Conservation (phyloP, 2,113 vertebrate species). For the Sakesphorus luctuosus region DNA sequence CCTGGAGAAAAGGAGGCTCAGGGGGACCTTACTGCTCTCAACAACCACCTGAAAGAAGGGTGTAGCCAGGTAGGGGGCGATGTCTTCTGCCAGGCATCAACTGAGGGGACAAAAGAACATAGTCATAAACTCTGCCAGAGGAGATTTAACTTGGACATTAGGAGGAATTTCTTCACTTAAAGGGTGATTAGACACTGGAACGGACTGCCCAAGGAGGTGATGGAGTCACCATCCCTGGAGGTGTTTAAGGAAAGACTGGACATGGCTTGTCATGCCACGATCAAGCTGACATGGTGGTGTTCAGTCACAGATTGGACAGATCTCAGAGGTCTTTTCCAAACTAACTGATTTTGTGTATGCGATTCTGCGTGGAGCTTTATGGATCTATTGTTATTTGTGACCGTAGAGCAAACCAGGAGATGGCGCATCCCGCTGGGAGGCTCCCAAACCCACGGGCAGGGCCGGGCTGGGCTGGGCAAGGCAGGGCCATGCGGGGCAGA, state of each 20-base stretch:
- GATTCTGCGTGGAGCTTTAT: too few relatives aligned
- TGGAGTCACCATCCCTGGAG: not conserved
- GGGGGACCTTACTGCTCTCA: fast-evolving
- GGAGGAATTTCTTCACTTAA: not conserved
- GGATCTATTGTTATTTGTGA: not conserved
- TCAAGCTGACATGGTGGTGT: too few relatives aligned
- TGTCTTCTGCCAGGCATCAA: not conserved
- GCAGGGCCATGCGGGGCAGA: too few relatives aligned
- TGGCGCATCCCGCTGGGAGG: fast-evolving
- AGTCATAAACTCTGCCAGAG: not conserved
- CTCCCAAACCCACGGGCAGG: too few relatives aligned
- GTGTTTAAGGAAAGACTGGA: not conserved
- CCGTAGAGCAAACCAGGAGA: not conserved
- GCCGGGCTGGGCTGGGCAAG: not conserved
- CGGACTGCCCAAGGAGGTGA: not conserved
- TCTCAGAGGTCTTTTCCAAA: not conserved
- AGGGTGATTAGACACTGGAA: not conserved
- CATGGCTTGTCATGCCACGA: too few relatives aligned
- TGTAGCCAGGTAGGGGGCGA: not conserved
- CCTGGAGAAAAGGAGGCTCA: not conserved
- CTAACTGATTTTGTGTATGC: not conserved
- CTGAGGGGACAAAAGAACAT: not conserved
- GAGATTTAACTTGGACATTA: not conserved
- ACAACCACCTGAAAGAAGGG: not conserved
- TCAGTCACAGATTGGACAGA: not conserved